Conservation (phyloP, 2,113 vertebrate species). For the Chinchilla lanigera region DNA sequence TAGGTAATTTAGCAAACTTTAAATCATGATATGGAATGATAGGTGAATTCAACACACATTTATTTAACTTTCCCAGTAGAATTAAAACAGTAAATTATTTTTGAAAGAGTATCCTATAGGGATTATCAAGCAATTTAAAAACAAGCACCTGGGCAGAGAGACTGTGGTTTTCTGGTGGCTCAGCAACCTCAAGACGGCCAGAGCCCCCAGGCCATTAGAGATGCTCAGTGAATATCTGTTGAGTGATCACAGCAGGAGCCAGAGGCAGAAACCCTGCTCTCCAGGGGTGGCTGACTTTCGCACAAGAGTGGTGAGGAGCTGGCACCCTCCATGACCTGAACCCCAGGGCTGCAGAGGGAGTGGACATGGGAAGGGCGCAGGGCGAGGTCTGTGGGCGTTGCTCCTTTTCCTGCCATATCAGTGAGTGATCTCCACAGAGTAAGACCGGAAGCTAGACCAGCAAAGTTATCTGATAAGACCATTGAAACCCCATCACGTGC, state of each 20-base stretch:
- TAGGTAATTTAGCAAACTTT: neutral
- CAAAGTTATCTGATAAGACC: neutral
- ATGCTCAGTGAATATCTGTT: accelerated
- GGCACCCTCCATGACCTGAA: neutral
- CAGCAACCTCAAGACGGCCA: neutral
- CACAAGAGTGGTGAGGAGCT: neutral
- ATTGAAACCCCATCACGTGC: neutral
- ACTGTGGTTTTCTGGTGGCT: neutral
- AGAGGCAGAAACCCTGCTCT: neutral
- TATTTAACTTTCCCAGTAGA: neutral
- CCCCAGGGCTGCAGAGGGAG: neutral
- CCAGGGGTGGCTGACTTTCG: neutral
- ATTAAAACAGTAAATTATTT: neutral
- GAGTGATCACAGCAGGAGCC: neutral
- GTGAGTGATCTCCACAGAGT: neutral
- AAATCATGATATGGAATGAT: neutral
- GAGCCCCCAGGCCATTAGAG: neutral
- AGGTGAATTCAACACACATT: neutral
- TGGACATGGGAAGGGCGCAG: neutral
- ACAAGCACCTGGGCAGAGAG: neutral
- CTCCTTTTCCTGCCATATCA: conserved; percentile 11
- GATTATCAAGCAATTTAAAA: conserved; percentile 11
- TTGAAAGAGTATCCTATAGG: neutral
- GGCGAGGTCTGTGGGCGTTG: neutral
- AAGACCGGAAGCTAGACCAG: neutral